phyloP scores from a whole-genome alignment of 1,140 invertebrate species.

The Stegodyphus mimosarum region DNA sequence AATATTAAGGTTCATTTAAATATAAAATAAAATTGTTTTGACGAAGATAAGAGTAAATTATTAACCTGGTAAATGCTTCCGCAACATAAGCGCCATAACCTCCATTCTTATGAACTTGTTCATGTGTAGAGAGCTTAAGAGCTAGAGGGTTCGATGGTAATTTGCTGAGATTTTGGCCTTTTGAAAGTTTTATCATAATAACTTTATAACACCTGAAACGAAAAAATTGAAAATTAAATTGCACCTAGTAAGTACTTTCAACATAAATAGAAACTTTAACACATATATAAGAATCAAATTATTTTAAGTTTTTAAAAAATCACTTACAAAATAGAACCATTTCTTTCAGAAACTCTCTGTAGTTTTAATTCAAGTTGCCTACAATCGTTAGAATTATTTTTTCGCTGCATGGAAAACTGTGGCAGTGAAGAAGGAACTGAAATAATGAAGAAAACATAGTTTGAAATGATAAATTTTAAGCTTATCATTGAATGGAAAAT shows the following conservation, averaged over 20 bases:
- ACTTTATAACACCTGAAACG: slow-evolving; percentile 62
- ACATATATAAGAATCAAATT: no score
- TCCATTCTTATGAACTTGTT: slow-evolving; percentile 56
- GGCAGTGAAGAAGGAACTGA: slow-evolving; percentile 54
- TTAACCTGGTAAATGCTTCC: slow-evolving; percentile 62
- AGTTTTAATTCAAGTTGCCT: slow-evolving; percentile 66
- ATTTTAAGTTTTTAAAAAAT: neutral
- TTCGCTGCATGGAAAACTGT: slow-evolving; percentile 43
- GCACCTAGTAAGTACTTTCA: neutral
- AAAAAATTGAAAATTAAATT: neutral
- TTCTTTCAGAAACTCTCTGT: slow-evolving; percentile 83
- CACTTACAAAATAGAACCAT: slow-evolving; percentile 77
- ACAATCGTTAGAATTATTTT: slow-evolving; percentile 40
- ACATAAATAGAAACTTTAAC: neutral
- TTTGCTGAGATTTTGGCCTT: slow-evolving; percentile 54
- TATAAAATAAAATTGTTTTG: no score
- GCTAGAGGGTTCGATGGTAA: slow-evolving; percentile 30
- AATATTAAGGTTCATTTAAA: no score
- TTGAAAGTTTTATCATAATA: slow-evolving; percentile 62
- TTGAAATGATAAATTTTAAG: neutral
- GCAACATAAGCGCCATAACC: slow-evolving; percentile 62
- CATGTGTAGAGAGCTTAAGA: slow-evolving; percentile 57
- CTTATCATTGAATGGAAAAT: neutral
- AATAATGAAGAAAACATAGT: neutral
- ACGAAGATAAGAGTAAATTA: neutral